A percentile compares a stretch with the other conserved stretches of the same genome.
Evolutionary conservation across 2,797 vertebrate genomes (phyloP).

Genomic region (Microtus obscurus): DNA sequence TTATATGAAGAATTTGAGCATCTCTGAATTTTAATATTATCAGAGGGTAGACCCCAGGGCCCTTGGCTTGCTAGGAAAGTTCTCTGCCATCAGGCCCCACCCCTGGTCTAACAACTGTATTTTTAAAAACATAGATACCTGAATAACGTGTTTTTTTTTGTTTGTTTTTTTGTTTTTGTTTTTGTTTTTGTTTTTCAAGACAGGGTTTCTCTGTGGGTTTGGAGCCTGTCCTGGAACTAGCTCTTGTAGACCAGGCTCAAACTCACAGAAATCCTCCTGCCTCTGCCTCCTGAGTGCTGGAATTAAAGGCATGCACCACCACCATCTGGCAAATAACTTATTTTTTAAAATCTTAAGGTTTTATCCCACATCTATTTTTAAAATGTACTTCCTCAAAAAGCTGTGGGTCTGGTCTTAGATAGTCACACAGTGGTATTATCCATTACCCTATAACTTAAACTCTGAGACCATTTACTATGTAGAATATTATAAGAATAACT

Average conservation of each 20-base stretch:
- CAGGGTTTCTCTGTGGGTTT: no score
- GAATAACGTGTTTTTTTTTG: not conserved
- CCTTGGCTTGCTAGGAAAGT: not conserved
- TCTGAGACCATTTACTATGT: slow-evolving; percentile 41
- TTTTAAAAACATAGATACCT: slow-evolving; percentile 16
- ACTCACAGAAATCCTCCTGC: no score
- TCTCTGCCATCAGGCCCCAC: not conserved
- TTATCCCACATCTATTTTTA: slow-evolving; percentile 42
- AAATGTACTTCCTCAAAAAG: slow-evolving; percentile 30
- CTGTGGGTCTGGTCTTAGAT: not conserved
- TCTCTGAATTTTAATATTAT: not conserved
- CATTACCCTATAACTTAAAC: not conserved
- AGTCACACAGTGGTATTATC: not conserved
- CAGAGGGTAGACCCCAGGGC: not conserved
- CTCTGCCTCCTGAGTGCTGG: no score
- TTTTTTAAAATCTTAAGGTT: not conserved
- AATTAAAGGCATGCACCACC: no score
- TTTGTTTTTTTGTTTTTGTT: no score
- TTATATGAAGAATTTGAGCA: not conserved
- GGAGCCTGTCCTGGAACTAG: no score
- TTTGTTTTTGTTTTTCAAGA: no score
- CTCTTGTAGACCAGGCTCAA: no score
- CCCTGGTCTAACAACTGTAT: not conserved
- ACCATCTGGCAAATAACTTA: not conserved
- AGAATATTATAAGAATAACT: not conserved